Conservation (phyloP, 2,113 vertebrate species). For the Puma concolor region DNA sequence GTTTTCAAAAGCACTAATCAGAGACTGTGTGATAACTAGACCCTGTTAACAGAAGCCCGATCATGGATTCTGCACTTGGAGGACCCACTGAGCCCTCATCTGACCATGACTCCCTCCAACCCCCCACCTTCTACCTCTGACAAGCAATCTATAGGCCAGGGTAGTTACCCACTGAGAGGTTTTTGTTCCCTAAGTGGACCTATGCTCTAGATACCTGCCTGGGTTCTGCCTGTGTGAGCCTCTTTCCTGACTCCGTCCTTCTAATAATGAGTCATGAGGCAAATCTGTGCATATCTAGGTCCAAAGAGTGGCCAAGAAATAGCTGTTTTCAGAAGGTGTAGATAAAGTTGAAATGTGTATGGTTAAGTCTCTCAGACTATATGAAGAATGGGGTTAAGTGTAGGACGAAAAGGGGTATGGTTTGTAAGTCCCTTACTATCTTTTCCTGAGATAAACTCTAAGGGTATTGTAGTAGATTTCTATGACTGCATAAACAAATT, state of each 20-base stretch:
- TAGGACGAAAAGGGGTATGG: neutral
- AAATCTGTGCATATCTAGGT: neutral
- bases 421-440: neutral
- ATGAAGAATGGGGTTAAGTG: neutral
- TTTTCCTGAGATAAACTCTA: neutral
- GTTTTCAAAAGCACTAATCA: neutral
- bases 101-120: neutral
- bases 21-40: neutral
- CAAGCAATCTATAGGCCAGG: neutral
- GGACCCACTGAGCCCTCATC: neutral
- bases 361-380: too few species aligned
- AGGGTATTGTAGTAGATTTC: neutral
- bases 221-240: neutral
- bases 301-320: neutral
- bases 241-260: neutral
- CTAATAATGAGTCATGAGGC: neutral
- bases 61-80: neutral
- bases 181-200: neutral
- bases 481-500: neutral
- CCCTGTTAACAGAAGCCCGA: neutral
- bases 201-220: neutral
- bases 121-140: rapidly evolving
- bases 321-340: neutral
- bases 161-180: neutral
- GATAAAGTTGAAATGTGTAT: neutral